A percentile compares a stretch with the other conserved stretches of the same genome.
phyloP scores from a whole-genome alignment of 2,797 vertebrate species.

The Cheirogaleus major region DNA sequence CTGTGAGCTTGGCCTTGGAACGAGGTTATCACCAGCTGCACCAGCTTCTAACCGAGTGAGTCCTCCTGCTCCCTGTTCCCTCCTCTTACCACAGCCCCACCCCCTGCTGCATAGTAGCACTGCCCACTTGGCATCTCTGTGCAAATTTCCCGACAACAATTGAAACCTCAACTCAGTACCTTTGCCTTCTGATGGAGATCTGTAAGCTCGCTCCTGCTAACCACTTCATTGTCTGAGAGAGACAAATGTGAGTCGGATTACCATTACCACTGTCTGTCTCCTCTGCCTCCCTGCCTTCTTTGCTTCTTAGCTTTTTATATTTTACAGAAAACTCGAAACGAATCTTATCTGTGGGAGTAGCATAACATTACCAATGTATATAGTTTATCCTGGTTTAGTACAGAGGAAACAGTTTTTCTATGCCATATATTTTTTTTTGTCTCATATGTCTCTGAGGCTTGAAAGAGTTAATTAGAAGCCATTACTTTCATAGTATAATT shows the following conservation, averaged over 20 bases:
- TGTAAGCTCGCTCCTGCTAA: not conserved
- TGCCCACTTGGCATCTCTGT: slow-evolving; percentile 25
- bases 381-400: not conserved
- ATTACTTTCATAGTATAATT: not conserved
- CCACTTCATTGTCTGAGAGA: not conserved
- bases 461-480: slow-evolving; percentile 21
- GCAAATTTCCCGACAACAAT: not conserved
- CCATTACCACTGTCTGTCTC: slow-evolving; percentile 4
- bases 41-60: slow-evolving; percentile 91
- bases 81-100: not conserved
- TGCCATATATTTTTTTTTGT: not conserved
- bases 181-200: not conserved
- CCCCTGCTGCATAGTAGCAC: not conserved
- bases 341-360: not conserved
- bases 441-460: not conserved
- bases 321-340: slow-evolving; percentile 28
- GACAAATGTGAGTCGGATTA: slow-evolving; percentile 27
- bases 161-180: not conserved
- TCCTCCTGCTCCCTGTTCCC: slow-evolving; percentile 37
- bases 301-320: slow-evolving; percentile 26
- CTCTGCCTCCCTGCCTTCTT: not conserved
- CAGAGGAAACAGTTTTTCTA: slow-evolving; percentile 45
- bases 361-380: not conserved
- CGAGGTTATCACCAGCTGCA: slow-evolving; percentile 90
- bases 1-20: slow-evolving; percentile 89